A percentile compares a stretch with the other conserved stretches of the same genome.
Evolutionary conservation across 2,888 invertebrate species (phyloP).

Genomic region (Graphium colonna): DNA sequence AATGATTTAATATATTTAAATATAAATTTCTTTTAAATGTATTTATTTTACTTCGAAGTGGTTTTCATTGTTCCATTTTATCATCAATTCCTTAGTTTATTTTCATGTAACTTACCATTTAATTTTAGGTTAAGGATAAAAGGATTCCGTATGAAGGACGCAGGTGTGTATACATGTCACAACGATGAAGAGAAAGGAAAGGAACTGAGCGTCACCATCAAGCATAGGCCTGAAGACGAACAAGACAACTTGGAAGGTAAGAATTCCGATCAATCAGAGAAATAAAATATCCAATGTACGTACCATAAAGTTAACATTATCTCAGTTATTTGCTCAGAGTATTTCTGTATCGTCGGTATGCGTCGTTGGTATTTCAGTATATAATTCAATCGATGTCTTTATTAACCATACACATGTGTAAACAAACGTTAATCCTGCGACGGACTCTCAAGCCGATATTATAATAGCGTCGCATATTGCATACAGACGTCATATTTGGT

Average conservation of each 20-base stretch:
- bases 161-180: conserved; percentile 69
- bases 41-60: not conserved
- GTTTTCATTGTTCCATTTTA: not conserved
- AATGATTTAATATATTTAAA: too few relatives aligned
- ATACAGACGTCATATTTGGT: conserved; percentile 36
- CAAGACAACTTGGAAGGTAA: conserved; percentile 52
- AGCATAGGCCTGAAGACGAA: conserved; percentile 40
- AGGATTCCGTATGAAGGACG: conserved; percentile 64
- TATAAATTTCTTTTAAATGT: not conserved
- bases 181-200: conserved; percentile 48
- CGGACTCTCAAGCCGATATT: conserved; percentile 41
- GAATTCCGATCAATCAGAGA: conserved; percentile 18
- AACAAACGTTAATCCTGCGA: conserved; percentile 45
- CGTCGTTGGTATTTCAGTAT: conserved; percentile 8
- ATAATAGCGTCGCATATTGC: conserved; percentile 30
- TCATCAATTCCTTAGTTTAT: too few relatives aligned
- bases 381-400: conserved; percentile 35
- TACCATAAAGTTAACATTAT: conserved; percentile 8
- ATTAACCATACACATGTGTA: conserved; percentile 63
- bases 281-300: conserved; percentile 2
- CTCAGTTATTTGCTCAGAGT: not conserved
- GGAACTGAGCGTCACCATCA: conserved; percentile 52
- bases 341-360: not conserved
- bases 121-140: conserved; percentile 67
- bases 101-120: not conserved